A percentile compares a stretch with the other conserved stretches of the same genome.
Conservation (phyloP, 2,113 vertebrate species). For the Dipodomys merriami region DNA sequence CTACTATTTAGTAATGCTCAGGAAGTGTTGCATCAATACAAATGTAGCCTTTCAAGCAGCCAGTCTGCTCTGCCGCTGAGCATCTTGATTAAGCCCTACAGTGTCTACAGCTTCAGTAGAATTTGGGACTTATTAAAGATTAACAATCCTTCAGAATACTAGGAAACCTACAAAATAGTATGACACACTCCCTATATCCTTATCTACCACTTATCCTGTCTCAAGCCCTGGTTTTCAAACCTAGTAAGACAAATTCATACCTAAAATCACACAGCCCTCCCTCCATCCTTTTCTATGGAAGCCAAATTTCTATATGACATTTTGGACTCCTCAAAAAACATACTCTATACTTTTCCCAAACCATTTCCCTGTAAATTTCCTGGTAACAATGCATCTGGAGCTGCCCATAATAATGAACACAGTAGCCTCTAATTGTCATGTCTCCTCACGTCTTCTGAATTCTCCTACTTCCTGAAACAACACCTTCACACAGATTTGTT, state of each 20-base stretch:
- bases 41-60: neutral
- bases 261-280: neutral
- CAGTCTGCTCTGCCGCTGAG: neutral
- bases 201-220: neutral
- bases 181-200: neutral
- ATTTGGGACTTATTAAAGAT: neutral
- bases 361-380: neutral
- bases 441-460: neutral
- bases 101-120: neutral
- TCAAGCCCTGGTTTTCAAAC: neutral
- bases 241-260: neutral
- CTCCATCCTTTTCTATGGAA: neutral
- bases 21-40: conserved; percentile 20
- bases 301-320: neutral
- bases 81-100: neutral
- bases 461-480: conserved; percentile 1
- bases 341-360: neutral
- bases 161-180: neutral
- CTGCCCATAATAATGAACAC: neutral
- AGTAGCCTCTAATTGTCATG: neutral
- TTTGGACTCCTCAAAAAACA: neutral
- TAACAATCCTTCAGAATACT: neutral
- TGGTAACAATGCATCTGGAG: neutral
- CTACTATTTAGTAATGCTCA: neutral
- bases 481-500: neutral